Evolutionary conservation across 1,140 invertebrate species (phyloP), one percentile per base, ranked within the genome.

Genomic region (Ceratosolen fusciceps): DNA sequence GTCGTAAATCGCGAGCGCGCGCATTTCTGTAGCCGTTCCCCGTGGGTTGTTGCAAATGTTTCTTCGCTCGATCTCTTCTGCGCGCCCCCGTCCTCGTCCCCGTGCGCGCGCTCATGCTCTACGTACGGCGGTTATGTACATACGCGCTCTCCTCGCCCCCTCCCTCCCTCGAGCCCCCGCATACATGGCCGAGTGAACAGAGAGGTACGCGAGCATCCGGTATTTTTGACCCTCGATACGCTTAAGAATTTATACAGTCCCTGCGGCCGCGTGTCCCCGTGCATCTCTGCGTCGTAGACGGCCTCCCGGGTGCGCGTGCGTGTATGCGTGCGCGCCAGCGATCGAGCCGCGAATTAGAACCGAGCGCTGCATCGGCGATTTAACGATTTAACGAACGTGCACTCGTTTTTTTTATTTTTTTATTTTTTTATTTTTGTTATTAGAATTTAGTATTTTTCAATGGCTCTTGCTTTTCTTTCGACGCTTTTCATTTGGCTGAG

Each of bases 171-270:
- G 5, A 43, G 31, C 29, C 14, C 14, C 29, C 60, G 60, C 29
- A 5, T 65, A 31, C 19, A 2, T 65, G 31, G 9, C 12, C n/a
- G 60, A 16, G n/a, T 16, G 7, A 4, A 34, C 19, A 9, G 31
- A 37, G 16, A 14, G 16, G 14, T 31, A 65, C 21, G 60, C 58
- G 34, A 62, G 34, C 60, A 65, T 65, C 60, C 60, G 60, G 60
- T 65, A 65, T 65, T 65, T 65, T 65, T 65, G 60, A 65, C 60
- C 60, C 60, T 37, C 60, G 60, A 65, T 65, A 65, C n/a, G 21
- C 60, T 37, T 37, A 65, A 37, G 60, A 65, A 37, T 37, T 24
- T 65, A 19, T 62, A 62, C 19, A n/a, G n/a, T n/a, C n/a, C n/a
- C n/a, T n/a, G n/a, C n/a, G n/a, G n/a, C 49, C 49, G 49, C 29